Evolutionary conservation across 2,888 invertebrate genomes (phyloP), one percentile per base, ranked within the genome.

Genomic region (Druceiella hillmani): DNA sequence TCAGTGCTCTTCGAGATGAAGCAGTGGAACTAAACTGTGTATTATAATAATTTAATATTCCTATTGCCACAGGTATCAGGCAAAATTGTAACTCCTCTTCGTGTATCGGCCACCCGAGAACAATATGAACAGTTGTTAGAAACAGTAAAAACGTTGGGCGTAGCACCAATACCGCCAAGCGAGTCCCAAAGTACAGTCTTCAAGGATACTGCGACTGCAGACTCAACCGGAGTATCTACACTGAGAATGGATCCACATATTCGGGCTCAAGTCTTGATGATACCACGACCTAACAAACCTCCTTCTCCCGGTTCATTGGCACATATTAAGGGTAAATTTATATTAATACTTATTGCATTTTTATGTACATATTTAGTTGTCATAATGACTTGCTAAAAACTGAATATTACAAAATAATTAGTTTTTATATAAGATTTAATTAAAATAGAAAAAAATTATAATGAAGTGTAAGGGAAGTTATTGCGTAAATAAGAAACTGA

Each of bases 111-210:
- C 31, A 83, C 87, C 1, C 81, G 91, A 33, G 78, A 79, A 36
- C 93, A 94, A 58, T 95, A 93, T 61, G 88, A 91, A 57, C 94
- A 94, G 62, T 67, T 95, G 28, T 64, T 92, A 43, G 87, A 88
- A 52, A 86, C 88, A 15, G 55, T 75, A 40, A 62, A 62, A 44
- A 55, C 60, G 10, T 52, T 58, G 33, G 54, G 54, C 38, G 51
- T 55, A 6, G 53, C 54, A 10, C 27, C 12, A 3, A 15, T 27
- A 7, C 4, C 27, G 33, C 35, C 4, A 54, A 54, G 40, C 29
- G 53, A 4, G 41, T 52, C 2, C 41, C 50, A 13, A 53, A 54
- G 11, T 50, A 51, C 30, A 47, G 44, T 14, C 51, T 3, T 5
- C 3, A 9, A 6, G 27, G 48, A 25, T 37, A 64, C 15, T 52